Evolutionary conservation across 2,113 vertebrate genomes (phyloP).

Genomic region (Spea multiplicata): DNA sequence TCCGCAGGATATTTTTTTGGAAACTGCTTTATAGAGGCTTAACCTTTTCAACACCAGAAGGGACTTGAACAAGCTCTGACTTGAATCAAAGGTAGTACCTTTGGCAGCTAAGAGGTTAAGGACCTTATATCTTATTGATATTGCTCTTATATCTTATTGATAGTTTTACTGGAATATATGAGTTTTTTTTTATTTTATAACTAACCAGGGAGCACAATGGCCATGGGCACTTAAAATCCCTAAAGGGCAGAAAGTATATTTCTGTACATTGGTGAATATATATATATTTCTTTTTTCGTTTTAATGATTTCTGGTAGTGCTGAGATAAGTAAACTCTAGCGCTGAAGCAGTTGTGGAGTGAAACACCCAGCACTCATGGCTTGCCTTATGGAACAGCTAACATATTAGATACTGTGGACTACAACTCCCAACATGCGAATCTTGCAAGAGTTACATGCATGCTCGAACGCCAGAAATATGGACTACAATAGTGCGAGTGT

Average conservation of each 20-base stretch:
- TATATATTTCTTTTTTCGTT: background rate
- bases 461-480: too few species aligned
- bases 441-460: too few species aligned
- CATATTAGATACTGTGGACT: background rate
- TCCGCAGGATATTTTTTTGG: background rate
- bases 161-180: background rate
- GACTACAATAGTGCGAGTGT: too few species aligned
- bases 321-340: background rate
- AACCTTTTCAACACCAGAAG: background rate
- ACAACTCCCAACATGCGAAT: background rate
- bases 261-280: conserved; percentile 17
- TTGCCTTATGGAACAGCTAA: background rate
- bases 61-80: background rate
- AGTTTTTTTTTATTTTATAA: background rate
- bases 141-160: too few species aligned
- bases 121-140: too few species aligned
- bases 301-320: background rate
- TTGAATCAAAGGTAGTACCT: too few species aligned
- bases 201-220: conserved; percentile 10
- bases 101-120: too few species aligned
- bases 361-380: background rate
- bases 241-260: conserved; percentile 22
- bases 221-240: conserved; percentile 27
- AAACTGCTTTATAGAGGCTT: background rate
- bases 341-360: background rate